phyloP scores from a whole-genome alignment of 2,113 vertebrate genomes.

The Notarius lentiginosus region DNA sequence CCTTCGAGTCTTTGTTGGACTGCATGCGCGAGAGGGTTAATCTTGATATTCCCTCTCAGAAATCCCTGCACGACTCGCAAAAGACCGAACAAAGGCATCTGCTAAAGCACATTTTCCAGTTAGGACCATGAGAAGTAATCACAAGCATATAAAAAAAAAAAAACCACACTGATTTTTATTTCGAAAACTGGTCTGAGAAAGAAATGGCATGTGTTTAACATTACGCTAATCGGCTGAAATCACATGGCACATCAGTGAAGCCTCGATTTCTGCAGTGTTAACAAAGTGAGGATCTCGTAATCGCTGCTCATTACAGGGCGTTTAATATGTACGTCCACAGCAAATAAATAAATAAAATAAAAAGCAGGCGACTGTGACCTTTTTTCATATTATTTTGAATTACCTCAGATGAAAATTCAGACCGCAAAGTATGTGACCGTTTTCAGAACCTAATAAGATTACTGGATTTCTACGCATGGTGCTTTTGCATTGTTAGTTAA shows the following conservation, averaged over 20 bases:
- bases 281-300: constrained; percentile 50
- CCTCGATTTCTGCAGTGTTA: constrained; percentile 46
- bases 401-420: constrained; percentile 27
- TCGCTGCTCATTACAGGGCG: constrained; percentile 44
- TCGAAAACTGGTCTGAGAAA: constrained; percentile 43
- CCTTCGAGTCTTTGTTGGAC: constrained; percentile 37
- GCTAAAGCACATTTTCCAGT: constrained; percentile 31
- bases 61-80: constrained; percentile 28
- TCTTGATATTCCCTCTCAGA: constrained; percentile 35
- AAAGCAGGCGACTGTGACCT: constrained; percentile 37
- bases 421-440: constrained; percentile 28
- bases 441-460: constrained; percentile 33
- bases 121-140: constrained; percentile 21
- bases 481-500: not conserved
- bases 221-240: constrained; percentile 56
- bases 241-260: constrained; percentile 39
- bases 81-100: constrained; percentile 32
- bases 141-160: not conserved
- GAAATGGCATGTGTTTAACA: constrained; percentile 51
- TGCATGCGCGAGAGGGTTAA: constrained; percentile 41
- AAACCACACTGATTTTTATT: constrained; percentile 13
- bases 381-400: constrained; percentile 36
- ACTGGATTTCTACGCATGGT: constrained; percentile 37
- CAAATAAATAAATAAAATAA: not conserved
- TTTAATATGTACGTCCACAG: constrained; percentile 50